phyloP scores from a whole-genome alignment of 2,888 invertebrate genomes.

The Conus canariensis region DNA sequence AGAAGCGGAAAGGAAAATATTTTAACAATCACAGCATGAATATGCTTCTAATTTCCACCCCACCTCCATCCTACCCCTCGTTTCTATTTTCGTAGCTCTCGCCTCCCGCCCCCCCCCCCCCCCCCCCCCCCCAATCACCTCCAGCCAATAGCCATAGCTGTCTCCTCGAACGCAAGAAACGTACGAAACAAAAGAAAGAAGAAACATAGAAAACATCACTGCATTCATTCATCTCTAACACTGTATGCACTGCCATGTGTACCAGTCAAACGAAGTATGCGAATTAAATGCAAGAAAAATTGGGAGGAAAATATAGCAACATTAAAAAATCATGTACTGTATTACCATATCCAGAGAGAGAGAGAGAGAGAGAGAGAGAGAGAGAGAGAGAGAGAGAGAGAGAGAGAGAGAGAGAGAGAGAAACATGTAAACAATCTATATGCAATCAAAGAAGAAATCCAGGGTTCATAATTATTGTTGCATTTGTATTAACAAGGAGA shows the following conservation, averaged over 20 bases:
- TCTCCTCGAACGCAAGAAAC: neutral
- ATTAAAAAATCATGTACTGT: neutral
- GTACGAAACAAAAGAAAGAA: too few species aligned
- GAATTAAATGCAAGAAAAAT: neutral
- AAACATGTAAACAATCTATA: neutral
- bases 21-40: too few species aligned
- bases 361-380: constrained; percentile 31
- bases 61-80: too few species aligned
- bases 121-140: too few species aligned
- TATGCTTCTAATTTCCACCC: too few species aligned
- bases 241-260: neutral
- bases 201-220: neutral
- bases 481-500: neutral
- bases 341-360: neutral
- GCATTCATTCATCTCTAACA: neutral
- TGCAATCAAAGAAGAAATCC: neutral
- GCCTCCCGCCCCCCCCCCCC: too few species aligned
- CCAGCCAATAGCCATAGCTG: too few species aligned
- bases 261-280: neutral
- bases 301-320: too few species aligned
- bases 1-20: too few species aligned
- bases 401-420: neutral
- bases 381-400: constrained; percentile 29
- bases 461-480: neutral
- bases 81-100: too few species aligned